Base-by-base conservation (phyloP, 2,888 invertebrate genomes). In the Synergus gifuensis region DNA sequence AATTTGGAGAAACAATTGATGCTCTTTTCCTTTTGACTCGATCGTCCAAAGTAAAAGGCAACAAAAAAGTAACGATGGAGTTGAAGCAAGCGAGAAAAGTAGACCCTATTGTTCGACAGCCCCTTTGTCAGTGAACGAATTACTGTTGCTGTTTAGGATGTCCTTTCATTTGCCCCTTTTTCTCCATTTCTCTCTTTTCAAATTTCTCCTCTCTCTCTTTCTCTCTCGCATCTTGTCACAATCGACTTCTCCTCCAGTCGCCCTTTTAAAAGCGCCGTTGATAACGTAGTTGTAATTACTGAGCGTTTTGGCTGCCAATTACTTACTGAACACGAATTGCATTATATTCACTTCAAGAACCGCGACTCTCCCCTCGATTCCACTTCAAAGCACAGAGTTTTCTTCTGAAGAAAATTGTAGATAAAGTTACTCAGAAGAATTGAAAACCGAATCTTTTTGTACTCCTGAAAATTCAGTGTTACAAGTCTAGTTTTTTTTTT, bases 81-180 rank as follows among this genome's bases (percentile, higher is more conserved):
- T 54, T 46, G 67, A 40, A 16, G 18, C 44, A 44, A 67, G 46
- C 12, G 16, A 54, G 58, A 44, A 42, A 63, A 76, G 83, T 81
- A 81, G 83, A 83, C 83, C 82, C 86, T 85, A 88, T 89, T 89
- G 89, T 88, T 86, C 81, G 77, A 64, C 81, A 80, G 80, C 80
- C 78, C 86, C 85, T 88, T 89, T 89, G 88, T 89, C 87, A 85
- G 84, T 85, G 85, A 88, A 87, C 86, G 88, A 88, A 89, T 90
- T 88, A 90, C 85, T 86, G 84, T 88, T 88, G 85, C 87, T 87
- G 86, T 87, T 89, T 88, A 46, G 36, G 73, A 28, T 54, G 49
- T 54, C 28, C n/a, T 73, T 73, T 54, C 12, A 36, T 73, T 54
- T 54, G n/a, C 40, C 76, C 78, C 69, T 58, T 67, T 58, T 9